These are phyloP conservation scores for Azemiops feae DNA, from an alignment of 2,113 vertebrate genomes.

Conservation along the genomic window DNA sequence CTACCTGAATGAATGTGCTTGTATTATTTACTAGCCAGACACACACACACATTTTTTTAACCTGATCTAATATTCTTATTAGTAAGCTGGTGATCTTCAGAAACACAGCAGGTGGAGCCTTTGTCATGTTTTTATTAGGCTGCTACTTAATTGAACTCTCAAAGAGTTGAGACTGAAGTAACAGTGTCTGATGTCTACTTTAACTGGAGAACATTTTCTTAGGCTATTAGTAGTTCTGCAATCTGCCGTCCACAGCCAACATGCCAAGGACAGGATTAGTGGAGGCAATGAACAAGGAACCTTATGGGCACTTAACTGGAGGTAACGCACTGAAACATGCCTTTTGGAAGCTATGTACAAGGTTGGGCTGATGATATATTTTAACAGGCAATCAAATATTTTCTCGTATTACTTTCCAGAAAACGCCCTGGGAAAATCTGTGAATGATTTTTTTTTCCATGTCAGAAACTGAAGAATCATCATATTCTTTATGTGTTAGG, in stretches of 20 bases:
- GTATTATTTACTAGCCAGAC: neutral
- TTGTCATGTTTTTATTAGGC: neutral
- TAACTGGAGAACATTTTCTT: neutral
- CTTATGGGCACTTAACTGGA: neutral
- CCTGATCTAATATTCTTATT: neutral
- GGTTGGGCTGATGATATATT: neutral
- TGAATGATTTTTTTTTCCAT: neutral
- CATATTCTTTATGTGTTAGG: neutral
- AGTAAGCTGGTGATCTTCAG: neutral
- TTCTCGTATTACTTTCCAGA: neutral
- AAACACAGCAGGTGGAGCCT: neutral
- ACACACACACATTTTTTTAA: neutral
- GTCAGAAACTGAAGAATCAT: constrained; percentile 18
- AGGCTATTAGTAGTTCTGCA: neutral
- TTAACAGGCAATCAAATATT: neutral
- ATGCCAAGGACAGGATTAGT: neutral
- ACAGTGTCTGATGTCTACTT: neutral
- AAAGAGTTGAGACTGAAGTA: neutral
- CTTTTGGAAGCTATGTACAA: neutral
- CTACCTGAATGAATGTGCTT: neutral
- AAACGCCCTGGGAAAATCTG: constrained; percentile 1
- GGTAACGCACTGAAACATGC: neutral
- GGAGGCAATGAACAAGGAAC: neutral
- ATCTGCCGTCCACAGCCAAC: neutral
- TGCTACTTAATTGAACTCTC: neutral